These are phyloP conservation scores for Triplophysa dalaica DNA, from an alignment of 2,113 vertebrate species.

Conservation along the genomic window DNA sequence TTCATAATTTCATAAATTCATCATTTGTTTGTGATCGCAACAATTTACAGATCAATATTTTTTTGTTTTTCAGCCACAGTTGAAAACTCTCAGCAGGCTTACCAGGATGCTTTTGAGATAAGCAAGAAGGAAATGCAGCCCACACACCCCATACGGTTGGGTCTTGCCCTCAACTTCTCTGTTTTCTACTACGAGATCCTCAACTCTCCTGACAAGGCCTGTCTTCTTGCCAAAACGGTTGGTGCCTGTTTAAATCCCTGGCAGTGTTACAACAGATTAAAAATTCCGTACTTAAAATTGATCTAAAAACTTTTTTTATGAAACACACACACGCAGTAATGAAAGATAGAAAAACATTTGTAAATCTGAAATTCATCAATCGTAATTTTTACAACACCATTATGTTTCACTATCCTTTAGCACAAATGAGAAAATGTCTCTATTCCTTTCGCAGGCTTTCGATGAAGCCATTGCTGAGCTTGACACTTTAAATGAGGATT, in stretches of 20 bases:
- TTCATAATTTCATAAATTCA: too few species aligned
- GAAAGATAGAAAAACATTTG: too few species aligned
- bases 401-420: too few species aligned
- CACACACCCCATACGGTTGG: slow-evolving; percentile 97
- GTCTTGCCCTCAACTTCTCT: slow-evolving; percentile 97
- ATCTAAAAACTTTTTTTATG: background rate
- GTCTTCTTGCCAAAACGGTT: slow-evolving; percentile 95
- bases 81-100: slow-evolving; percentile 91
- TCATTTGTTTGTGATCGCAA: background rate
- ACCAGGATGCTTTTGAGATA: slow-evolving; percentile 98
- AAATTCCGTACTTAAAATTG: background rate
- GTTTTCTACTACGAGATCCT: slow-evolving; percentile 99
- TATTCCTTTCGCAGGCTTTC: slow-evolving; percentile 81
- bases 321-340: background rate
- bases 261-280: background rate
- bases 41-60: background rate
- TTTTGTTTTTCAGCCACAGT: slow-evolving; percentile 80
- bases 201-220: slow-evolving; percentile 96
- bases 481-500: slow-evolving; percentile 99
- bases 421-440: too few species aligned
- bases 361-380: too few species aligned
- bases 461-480: slow-evolving; percentile 99
- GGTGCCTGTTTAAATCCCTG: slow-evolving; percentile 46
- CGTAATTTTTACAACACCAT: too few species aligned
- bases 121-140: slow-evolving; percentile 99